Conservation (phyloP, 2,888 invertebrate genomes). For the Torymus texanus region DNA sequence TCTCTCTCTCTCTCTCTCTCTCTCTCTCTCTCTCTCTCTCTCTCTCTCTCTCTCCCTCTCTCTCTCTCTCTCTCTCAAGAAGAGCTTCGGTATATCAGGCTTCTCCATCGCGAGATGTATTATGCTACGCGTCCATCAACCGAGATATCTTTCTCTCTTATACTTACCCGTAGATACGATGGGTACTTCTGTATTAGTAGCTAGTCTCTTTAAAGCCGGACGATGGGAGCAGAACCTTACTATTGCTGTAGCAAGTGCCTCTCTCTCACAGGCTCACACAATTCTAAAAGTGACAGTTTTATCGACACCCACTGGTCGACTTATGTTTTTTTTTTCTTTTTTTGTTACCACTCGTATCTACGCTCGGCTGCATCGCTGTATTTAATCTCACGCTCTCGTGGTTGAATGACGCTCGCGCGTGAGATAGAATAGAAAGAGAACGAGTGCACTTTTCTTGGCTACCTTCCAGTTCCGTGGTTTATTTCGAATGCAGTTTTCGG, state of each 20-base stretch:
- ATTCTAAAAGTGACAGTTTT: conserved; percentile 12
- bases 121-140: conserved; percentile 7
- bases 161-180: background rate
- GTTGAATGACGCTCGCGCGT: conserved; percentile 5
- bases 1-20: too few relatives aligned
- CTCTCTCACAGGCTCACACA: too few relatives aligned
- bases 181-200: too few relatives aligned
- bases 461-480: conserved; percentile 63
- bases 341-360: background rate
- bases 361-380: background rate
- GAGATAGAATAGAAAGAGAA: conserved; percentile 3
- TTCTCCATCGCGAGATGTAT: too few relatives aligned
- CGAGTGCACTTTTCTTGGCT: conserved; percentile 62
- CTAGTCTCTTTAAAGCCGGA: too few relatives aligned
- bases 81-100: background rate
- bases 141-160: background rate
- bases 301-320: background rate
- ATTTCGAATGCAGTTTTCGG: conserved; percentile 63
- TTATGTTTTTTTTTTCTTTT: background rate
- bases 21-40: too few relatives aligned
- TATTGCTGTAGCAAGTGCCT: background rate
- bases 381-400: background rate
- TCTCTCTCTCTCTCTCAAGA: background rate
- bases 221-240: conserved; percentile 3
- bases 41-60: too few relatives aligned